A percentile compares a stretch with the other conserved stretches of the same genome.
Evolutionary conservation across 2,113 vertebrate genomes (phyloP).

Genomic region (Bucco capensis): DNA sequence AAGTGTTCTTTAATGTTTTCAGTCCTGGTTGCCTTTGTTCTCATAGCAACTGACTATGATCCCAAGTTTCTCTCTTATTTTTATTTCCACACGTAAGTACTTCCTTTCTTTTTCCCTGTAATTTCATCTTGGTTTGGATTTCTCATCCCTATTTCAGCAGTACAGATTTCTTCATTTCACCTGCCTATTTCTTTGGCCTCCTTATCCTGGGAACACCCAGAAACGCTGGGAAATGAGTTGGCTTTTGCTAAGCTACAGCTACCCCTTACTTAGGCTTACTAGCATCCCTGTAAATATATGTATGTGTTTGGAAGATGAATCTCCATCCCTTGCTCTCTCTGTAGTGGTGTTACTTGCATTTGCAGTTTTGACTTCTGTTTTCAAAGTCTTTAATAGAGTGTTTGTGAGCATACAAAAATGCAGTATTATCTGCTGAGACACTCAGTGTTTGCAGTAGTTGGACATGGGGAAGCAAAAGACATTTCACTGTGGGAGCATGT

Average conservation of each 20-base stretch:
- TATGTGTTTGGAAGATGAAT: not conserved
- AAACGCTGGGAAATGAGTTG: not conserved
- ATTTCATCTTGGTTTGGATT: not conserved
- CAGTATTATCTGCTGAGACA: not conserved
- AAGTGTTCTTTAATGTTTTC: not conserved
- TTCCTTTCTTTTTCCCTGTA: not conserved
- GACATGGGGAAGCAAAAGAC: fast-evolving
- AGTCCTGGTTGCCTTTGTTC: not conserved
- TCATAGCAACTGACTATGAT: not conserved
- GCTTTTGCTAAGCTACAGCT: not conserved
- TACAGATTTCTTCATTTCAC: not conserved
- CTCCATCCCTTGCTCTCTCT: not conserved
- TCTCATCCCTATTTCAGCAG: not conserved
- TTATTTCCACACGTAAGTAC: not conserved
- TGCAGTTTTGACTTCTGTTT: not conserved
- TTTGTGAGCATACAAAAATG: not conserved
- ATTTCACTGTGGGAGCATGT: fast-evolving
- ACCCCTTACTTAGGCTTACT: not conserved
- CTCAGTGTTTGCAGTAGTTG: not conserved
- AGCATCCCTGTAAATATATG: not conserved
- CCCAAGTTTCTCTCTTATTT: not conserved
- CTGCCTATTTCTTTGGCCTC: not conserved
- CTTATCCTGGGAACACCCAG: not conserved
- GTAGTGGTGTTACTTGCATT: not conserved
- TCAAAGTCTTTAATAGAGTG: not conserved